Base-by-base conservation (phyloP, 1,140 invertebrate species). In the Brachionus koreanus region DNA sequence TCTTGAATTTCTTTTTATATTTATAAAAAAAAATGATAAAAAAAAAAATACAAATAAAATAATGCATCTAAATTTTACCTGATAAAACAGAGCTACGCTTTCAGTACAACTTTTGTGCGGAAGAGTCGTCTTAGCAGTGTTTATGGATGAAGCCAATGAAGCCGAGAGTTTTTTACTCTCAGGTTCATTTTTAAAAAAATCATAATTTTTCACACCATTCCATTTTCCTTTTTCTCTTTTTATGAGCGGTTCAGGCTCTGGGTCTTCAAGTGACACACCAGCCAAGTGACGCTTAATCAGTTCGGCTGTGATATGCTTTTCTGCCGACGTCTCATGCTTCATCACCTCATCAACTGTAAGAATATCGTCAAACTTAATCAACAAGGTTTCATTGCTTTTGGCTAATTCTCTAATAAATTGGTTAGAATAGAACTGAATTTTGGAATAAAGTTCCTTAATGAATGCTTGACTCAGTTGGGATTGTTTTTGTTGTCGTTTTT, bases 341-440 rank as follows among this genome's bases (percentile, higher is more conserved):
- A 42, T 35, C 7, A 79, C 49, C 16, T 79, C 76, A 61, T 79
- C 76, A n/a, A 79, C 76, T 37, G 35, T 42, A 2, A 79, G 25
- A 79, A 79, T 79, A 19, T 79, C 76, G 57, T 79, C 76, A 16
- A 79, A 79, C 35, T 79, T 79, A 29, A 79, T 79, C 23, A 79
- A 5, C 25, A 79, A 42, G 29, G n/a, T 23, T 19, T 79, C 49
- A 10, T 79, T 61, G 29, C n/a, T 43, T 61, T 57, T 79, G 19
- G 76, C 46, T 12, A 79, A 42, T 57, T 79, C 76, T 16, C 16
- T 57, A 23, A 79, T 19, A 10, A 79, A 79, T 13, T 61, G 16
- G 23, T 79, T 33, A 2, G 49, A 61, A 29, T 42, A 42, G 4
- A 46, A 25, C 29, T 74, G 37, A 74, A 74, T 43, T 25, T 43